Conservation (phyloP, 2,113 vertebrate species). For the Ceyx melanurus region DNA sequence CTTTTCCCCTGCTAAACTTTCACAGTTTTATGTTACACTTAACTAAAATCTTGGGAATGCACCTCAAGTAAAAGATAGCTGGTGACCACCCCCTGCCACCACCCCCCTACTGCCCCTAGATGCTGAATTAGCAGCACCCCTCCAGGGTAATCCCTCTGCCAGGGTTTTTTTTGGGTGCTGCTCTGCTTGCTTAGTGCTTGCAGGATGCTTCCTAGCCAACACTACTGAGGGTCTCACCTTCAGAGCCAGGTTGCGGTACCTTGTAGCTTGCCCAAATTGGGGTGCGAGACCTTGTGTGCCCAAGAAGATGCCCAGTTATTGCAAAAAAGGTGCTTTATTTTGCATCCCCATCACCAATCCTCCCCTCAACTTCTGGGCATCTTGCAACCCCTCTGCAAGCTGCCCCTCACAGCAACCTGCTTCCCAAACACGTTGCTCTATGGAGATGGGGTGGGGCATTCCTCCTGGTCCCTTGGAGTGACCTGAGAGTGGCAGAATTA, state of each 20-base stretch:
- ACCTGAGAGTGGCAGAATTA: accelerated
- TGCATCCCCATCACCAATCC: too few relatives aligned
- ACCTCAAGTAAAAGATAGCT: slow-evolving; percentile 48
- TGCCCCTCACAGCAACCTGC: neutral
- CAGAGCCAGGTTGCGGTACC: accelerated
- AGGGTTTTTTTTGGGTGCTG: neutral
- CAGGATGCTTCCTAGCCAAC: neutral
- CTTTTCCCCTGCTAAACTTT: slow-evolving; percentile 78
- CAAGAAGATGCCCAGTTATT: accelerated
- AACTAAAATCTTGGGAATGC: slow-evolving; percentile 64
- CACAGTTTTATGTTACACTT: slow-evolving; percentile 65
- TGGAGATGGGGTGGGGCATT: neutral
- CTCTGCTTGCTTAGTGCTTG: neutral
- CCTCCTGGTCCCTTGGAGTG: accelerated
- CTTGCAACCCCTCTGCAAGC: neutral
- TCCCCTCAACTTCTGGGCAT: accelerated
- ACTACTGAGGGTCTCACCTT: accelerated
- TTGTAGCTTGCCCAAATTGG: accelerated
- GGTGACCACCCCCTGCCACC: neutral
- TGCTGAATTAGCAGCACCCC: neutral
- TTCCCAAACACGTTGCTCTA: neutral
- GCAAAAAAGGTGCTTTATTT: neutral
- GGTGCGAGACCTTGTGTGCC: accelerated
- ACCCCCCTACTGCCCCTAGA: accelerated
- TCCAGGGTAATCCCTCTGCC: accelerated